Percentiles rank a stretch among this genome's conserved stretches.
phyloP scores from a whole-genome alignment of 2,113 vertebrate genomes.

The Hemiprocne comata region DNA sequence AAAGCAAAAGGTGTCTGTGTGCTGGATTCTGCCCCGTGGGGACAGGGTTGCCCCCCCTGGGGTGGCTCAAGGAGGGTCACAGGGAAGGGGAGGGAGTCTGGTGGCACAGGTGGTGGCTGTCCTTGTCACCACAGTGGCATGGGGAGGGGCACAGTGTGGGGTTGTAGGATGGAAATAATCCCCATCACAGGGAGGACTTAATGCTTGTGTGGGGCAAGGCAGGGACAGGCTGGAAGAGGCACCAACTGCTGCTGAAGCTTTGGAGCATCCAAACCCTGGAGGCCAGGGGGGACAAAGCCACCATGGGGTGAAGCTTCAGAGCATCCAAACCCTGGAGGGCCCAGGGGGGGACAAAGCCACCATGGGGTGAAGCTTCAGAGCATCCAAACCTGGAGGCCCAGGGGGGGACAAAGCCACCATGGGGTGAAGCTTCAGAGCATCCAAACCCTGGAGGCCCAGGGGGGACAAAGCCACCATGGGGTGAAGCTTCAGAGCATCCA shows the following conservation, averaged over 20 bases:
- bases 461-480: background rate
- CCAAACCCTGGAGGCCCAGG: fast-evolving
- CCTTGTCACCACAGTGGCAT: fast-evolving
- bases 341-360: background rate
- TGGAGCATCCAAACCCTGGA: background rate
- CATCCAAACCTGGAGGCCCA: no score
- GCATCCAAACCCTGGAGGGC: no score
- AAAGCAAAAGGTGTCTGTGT: no score
- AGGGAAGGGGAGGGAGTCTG: background rate
- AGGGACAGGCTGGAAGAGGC: background rate
- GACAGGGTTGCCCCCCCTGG: no score
- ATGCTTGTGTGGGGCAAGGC: background rate
- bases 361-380: no score
- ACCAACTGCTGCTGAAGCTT: background rate
- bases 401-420: no score
- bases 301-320: no score
- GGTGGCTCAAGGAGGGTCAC: no score
- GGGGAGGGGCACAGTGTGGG: no score
- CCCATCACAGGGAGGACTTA: background rate
- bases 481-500: no score
- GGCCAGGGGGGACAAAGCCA: fast-evolving
- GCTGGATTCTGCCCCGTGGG: no score
- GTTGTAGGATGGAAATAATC: background rate
- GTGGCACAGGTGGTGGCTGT: background rate
- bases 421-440: background rate